Evolutionary conservation across 2,888 invertebrate genomes (phyloP), one percentile per base, ranked within the genome.

Genomic region (Caenorhabditis virilis): DNA sequence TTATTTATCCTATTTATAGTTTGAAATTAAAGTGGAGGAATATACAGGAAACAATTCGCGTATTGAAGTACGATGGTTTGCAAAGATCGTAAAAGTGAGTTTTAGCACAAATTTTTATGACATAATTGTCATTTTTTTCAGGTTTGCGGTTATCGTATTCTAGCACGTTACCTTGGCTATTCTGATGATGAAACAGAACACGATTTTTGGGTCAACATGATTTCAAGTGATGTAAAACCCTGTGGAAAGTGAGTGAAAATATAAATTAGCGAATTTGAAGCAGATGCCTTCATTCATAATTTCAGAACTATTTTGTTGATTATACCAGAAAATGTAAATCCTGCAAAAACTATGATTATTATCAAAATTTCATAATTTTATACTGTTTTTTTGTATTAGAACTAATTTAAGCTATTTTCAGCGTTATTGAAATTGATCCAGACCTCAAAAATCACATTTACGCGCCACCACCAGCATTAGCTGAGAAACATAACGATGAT

Each of bases 131-230:
- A n/a, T n/a, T n/a, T n/a, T n/a, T n/a, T 22, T 18, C 41, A 67
- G 67, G 26, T 67, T 15, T 50, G 76, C 86, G 88, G 88, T 9
- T 89, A 88, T 79, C 86, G 87, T 75, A 87, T 87, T 3, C 79
- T 87, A 51, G 79, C 88, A 61, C 82, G 88, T 59, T 97, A 93
- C 84, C 95, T 95, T 86, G 97, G 95, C 7, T 94, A n/a, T n/a
- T n/a, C 93, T 84, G n/a, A n/a, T n/a, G 16, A 41, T 15, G 53
- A 92, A 26, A 89, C 89, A 69, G 92, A 93, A 83, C 87, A 89
- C 56, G 89, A 90, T 85, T 95, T 97, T 84, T 97, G 95, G 95
- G 90, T 95, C 5, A 94, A 94, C 79, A 86, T 97, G 48, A 93
- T 94, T 85, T 91, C 92, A 63, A 90, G 91, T 20, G 90, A 91